phyloP scores from a whole-genome alignment of 2,113 vertebrate genomes.

The Actenoides hombroni region DNA sequence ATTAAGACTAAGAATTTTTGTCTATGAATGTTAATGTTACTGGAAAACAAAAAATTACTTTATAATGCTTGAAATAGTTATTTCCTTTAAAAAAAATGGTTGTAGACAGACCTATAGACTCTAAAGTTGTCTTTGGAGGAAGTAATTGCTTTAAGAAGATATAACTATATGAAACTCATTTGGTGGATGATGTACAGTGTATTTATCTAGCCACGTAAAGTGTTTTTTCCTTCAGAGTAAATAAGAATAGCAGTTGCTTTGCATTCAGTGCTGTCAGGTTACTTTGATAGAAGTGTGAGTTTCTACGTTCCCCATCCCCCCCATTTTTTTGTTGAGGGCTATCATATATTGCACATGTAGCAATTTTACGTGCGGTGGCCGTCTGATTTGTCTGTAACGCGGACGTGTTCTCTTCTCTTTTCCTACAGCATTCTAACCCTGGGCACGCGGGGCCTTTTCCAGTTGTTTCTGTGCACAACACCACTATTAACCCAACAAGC shows the following conservation, averaged over 20 bases:
- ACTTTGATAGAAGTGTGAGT: not conserved
- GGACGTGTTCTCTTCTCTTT: not conserved
- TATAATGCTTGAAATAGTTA: not conserved
- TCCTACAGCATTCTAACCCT: constrained; percentile 92
- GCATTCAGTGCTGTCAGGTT: not conserved
- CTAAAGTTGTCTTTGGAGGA: not conserved
- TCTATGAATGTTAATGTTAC: not conserved
- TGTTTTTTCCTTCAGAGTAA: not conserved
- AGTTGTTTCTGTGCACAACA: constrained; percentile 93
- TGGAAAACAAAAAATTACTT: not conserved
- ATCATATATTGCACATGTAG: not conserved
- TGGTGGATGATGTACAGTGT: not conserved
- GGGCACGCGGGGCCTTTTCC: constrained; percentile 96
- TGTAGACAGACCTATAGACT: not conserved
- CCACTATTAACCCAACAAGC: constrained; percentile 92
- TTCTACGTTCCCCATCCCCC: no score
- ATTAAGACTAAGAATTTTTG: not conserved
- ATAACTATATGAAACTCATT: not conserved
- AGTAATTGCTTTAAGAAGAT: not conserved
- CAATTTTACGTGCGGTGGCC: not conserved
- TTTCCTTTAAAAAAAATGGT: not conserved
- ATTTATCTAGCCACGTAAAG: not conserved
- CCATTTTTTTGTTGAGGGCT: not conserved
- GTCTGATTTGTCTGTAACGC: not conserved
- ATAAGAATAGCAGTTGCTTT: not conserved